A percentile compares a stretch with the other conserved stretches of the same genome.
These are phyloP conservation scores for Nansenia antarctica DNA, from an alignment of 2,113 vertebrate genomes.

Conservation along the genomic window DNA sequence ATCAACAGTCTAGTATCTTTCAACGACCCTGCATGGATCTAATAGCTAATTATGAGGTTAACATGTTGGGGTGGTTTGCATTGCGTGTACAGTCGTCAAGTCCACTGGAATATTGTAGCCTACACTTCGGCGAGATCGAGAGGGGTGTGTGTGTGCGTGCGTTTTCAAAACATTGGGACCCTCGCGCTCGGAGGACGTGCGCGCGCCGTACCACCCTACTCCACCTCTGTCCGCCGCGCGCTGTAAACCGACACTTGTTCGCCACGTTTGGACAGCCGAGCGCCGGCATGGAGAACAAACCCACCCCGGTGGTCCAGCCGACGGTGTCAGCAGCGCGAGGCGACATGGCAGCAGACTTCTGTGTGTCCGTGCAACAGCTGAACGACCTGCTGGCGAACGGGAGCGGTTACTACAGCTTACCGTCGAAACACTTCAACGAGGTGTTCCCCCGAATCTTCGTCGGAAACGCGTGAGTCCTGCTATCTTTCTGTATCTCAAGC, in stretches of 20 bases:
- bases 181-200: too few relatives aligned
- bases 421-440: conserved; percentile 86
- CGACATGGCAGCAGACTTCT: conserved; percentile 79
- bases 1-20: too few relatives aligned
- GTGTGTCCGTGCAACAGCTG: conserved; percentile 87
- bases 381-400: conserved; percentile 89
- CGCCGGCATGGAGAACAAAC: conserved; percentile 52
- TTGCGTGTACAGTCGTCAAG: too few relatives aligned
- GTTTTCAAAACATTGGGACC: too few relatives aligned
- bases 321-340: conserved; percentile 5
- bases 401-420: conserved; percentile 87
- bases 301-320: conserved; percentile 17
- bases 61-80: too few relatives aligned
- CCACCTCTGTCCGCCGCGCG: not conserved
- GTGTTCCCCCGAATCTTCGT: conserved; percentile 87
- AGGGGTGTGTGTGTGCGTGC: too few relatives aligned
- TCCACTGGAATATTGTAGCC: too few relatives aligned
- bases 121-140: too few relatives aligned
- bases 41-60: too few relatives aligned
- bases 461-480: conserved; percentile 85
- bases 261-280: conserved; percentile 15
- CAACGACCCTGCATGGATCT: too few relatives aligned
- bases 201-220: too few relatives aligned
- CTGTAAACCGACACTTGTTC: conserved; percentile 42
- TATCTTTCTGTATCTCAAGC: not conserved